Conservation (phyloP, 2,797 vertebrate genomes). For the Enteromius unitaeniatus region DNA sequence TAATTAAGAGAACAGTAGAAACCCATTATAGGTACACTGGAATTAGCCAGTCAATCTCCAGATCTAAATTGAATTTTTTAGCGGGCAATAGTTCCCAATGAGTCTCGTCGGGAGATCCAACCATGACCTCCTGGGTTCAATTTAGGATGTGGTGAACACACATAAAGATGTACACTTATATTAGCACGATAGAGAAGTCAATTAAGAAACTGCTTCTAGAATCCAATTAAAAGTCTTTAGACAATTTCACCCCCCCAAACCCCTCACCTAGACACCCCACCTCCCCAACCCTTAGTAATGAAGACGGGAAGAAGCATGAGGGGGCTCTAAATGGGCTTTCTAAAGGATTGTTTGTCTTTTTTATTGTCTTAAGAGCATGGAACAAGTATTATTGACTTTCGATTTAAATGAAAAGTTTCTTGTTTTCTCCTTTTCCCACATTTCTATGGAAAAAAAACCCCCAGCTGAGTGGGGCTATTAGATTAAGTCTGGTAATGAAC, state of each 20-base stretch:
- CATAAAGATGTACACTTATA: slow-evolving; percentile 79
- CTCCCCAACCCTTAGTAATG: slow-evolving; percentile 73
- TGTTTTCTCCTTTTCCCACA: slow-evolving; percentile 36
- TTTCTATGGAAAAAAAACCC: slow-evolving; percentile 56
- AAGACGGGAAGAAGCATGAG: slow-evolving; percentile 78
- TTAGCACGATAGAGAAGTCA: slow-evolving; percentile 78
- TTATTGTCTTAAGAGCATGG: slow-evolving; percentile 65
- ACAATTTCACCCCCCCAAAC: slow-evolving; percentile 73
- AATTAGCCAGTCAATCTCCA: slow-evolving; percentile 89
- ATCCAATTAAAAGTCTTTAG: slow-evolving; percentile 88
- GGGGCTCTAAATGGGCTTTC: slow-evolving; percentile 78
- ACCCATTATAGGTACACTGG: slow-evolving; percentile 83
- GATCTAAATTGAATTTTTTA: slow-evolving; percentile 84
- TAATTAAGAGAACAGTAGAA: slow-evolving; percentile 91
- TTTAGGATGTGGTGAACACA: slow-evolving; percentile 78
- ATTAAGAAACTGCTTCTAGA: slow-evolving; percentile 83
- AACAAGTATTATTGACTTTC: slow-evolving; percentile 70
- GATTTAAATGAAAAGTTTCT: slow-evolving; percentile 65
- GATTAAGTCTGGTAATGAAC: slow-evolving; percentile 69
- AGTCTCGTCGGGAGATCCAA: slow-evolving; percentile 80
- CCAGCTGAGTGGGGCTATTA: slow-evolving; percentile 60
- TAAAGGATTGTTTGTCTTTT: slow-evolving; percentile 71
- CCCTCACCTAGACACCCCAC: slow-evolving; percentile 62
- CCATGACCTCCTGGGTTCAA: slow-evolving; percentile 84
- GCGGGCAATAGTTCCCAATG: slow-evolving; percentile 79